Evolutionary conservation across 1,140 invertebrate species (phyloP), one percentile per base, ranked within the genome.

Genomic region (Eubasilissa regina): DNA sequence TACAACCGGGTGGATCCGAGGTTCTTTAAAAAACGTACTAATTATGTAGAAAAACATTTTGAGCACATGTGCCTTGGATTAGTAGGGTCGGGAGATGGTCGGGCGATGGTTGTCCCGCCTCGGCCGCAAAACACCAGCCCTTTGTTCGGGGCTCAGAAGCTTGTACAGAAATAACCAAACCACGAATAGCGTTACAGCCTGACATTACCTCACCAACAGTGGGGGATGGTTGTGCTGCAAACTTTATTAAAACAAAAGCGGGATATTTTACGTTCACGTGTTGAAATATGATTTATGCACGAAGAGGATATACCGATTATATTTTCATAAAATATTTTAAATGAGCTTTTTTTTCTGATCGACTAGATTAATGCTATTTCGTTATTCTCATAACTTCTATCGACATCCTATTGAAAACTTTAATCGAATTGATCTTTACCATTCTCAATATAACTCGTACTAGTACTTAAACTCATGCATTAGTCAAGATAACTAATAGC

Each of bases 41-140:
- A 64, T 64, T 64, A 64, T 13, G 60, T 25, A 19, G 60, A 64
- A 64, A 64, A 64, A 64, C 60, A 64, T 64, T 64, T 64, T 64
- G 10, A 35, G 60, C 60, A 25, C 35, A 25, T 64, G 21, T 35
- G 55, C 60, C 21, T 43, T 8, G 9, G 35, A 64, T 64, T 64
- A 64, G 35, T 35, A 1, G 58, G 58, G 25, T 62, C 12, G 58
- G 19, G 21, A 13, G 56, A 17, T 21, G n/a, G 4, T 60, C 8
- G 17, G 0, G 15, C 15, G n/a, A 58, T n/a, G 53, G n/a, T 55
- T 55, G 19, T 55, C 55, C 21, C 12, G 55, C 55, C 55, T 58
- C 60, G n/a, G 60, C 60, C 60, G 15, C 60, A 25, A 58, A 25
- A 64, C 60, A 64, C 60, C 19, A n/a, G 11, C 25, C 60, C 60